Evolutionary conservation across 2,797 vertebrate genomes (phyloP).

Genomic region (Oreonectes daqikongensis): DNA sequence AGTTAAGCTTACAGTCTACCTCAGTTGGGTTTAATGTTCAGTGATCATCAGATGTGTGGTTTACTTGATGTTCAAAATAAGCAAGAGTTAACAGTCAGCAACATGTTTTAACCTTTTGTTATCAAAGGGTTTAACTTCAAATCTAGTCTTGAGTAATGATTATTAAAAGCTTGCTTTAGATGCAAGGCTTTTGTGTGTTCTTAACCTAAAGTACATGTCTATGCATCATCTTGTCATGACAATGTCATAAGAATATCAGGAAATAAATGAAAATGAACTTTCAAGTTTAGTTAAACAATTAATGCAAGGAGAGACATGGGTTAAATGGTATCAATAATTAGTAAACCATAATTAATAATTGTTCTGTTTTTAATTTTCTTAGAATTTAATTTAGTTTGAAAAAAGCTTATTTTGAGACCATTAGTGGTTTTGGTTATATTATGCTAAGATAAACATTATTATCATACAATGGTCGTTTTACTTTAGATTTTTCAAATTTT

Average conservation of each 20-base stretch:
- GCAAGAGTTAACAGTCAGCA: neutral
- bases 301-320: no score
- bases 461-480: no score
- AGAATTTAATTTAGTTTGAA: no score
- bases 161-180: neutral
- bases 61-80: neutral
- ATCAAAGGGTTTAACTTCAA: constrained; percentile 13
- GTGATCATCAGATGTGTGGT: neutral
- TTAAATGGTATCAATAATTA: neutral
- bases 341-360: no score
- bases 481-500: no score
- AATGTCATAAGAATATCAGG: constrained; percentile 7
- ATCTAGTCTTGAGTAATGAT: constrained; percentile 7
- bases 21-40: neutral
- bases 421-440: no score
- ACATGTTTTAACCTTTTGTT: neutral
- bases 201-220: neutral
- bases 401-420: no score
- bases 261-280: constrained; percentile 16
- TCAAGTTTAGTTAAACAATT: no score
- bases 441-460: no score
- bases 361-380: no score
- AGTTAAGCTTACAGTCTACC: constrained; percentile 2
- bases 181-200: neutral
- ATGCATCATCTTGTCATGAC: constrained; percentile 26